Conservation (phyloP, 2,888 invertebrate species). For the Tortrix viridana region DNA sequence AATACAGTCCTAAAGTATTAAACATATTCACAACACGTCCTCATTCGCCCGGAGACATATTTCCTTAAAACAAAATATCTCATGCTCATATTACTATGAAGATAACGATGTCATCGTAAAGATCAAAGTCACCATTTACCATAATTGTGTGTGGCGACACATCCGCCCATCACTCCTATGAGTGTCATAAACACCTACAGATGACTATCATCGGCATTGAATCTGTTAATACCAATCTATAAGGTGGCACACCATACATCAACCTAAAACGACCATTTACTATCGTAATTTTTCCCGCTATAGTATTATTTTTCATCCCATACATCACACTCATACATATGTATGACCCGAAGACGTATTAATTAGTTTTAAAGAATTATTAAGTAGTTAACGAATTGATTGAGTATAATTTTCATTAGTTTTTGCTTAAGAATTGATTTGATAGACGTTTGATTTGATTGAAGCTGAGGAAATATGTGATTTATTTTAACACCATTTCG, state of each 20-base stretch:
- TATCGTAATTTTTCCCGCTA: slow-evolving; percentile 18
- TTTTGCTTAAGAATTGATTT: slow-evolving; percentile 26
- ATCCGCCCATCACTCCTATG: too few relatives aligned
- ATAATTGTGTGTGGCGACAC: too few relatives aligned
- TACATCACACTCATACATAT: slow-evolving; percentile 44
- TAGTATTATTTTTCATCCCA: slow-evolving; percentile 44
- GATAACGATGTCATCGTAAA: too few relatives aligned
- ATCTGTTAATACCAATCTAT: slow-evolving; percentile 1
- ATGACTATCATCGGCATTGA: too few relatives aligned
- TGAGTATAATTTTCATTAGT: slow-evolving; percentile 33
- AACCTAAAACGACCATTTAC: slow-evolving; percentile 29
- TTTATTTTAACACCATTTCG: too few relatives aligned
- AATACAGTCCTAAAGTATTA: too few relatives aligned
- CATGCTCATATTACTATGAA: too few relatives aligned
- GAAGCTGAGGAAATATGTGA: not conserved
- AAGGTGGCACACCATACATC: slow-evolving; percentile 32
- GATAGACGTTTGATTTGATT: slow-evolving; percentile 27
- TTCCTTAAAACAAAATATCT: too few relatives aligned
- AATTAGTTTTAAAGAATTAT: slow-evolving; percentile 46
- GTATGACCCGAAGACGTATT: slow-evolving; percentile 46
- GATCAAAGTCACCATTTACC: too few relatives aligned
- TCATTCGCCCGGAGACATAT: too few relatives aligned
- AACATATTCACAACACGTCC: too few relatives aligned
- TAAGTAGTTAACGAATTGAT: slow-evolving; percentile 35
- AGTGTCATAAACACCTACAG: too few relatives aligned